Conservation (phyloP, 2,888 invertebrate genomes). For the Criorhina ranunculi region DNA sequence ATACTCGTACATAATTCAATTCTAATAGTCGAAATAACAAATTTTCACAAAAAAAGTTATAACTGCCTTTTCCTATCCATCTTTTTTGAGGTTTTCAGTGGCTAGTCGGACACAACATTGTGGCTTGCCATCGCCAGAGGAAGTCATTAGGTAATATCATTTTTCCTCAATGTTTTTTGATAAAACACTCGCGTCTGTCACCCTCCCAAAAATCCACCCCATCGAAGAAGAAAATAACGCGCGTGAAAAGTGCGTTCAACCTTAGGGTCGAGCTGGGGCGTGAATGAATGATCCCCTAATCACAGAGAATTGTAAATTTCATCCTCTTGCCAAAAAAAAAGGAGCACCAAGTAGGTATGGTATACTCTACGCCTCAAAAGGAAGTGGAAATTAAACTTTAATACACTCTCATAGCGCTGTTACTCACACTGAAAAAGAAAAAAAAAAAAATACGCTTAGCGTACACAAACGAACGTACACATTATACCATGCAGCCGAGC, state of each 20-base stretch:
- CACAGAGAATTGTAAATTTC: slow-evolving; percentile 61
- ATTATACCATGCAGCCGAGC: slow-evolving; percentile 34
- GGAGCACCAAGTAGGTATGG: slow-evolving; percentile 19
- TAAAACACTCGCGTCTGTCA: slow-evolving; percentile 4
- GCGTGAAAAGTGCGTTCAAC: slow-evolving; percentile 35
- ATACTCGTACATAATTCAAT: slow-evolving; percentile 28
- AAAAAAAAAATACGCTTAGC: slow-evolving; percentile 6
- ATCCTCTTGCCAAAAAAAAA: slow-evolving; percentile 11
- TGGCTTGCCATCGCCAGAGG: slow-evolving; percentile 22
- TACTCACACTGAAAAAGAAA: slow-evolving; percentile 5
- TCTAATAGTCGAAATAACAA: slow-evolving; percentile 31
- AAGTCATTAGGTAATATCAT: slow-evolving; percentile 44
- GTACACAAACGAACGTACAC: background rate
- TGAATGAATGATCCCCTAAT: slow-evolving; percentile 57
- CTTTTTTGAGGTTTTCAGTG: slow-evolving; percentile 19
- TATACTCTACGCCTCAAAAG: slow-evolving; percentile 19
- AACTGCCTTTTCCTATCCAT: background rate
- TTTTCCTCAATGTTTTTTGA: slow-evolving; percentile 8
- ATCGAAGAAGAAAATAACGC: background rate
- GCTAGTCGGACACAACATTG: slow-evolving; percentile 28
- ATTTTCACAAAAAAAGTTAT: slow-evolving; percentile 30
- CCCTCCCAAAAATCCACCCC: background rate
- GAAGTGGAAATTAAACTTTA: slow-evolving; percentile 67
- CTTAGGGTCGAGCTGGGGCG: slow-evolving; percentile 15
- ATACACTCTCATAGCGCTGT: slow-evolving; percentile 40